A percentile compares a stretch with the other conserved stretches of the same genome.
These are phyloP conservation scores for Anas flavirostris DNA, from an alignment of 2,797 vertebrate species.

Conservation along the genomic window DNA sequence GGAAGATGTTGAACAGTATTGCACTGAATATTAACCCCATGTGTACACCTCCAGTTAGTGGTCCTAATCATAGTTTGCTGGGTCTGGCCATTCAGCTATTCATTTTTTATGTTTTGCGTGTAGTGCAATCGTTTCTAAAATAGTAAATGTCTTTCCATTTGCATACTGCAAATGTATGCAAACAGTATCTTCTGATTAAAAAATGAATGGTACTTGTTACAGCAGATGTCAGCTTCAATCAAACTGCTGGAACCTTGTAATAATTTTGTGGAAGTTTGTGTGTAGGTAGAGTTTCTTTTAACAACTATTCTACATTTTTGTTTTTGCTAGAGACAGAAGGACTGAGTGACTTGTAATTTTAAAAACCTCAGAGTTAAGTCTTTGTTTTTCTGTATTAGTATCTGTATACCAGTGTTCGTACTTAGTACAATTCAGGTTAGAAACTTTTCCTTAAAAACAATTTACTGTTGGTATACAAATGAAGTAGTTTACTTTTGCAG, in stretches of 20 bases:
- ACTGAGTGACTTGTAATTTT: not conserved
- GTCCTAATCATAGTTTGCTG: not conserved
- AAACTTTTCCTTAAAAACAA: not conserved
- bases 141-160: not conserved
- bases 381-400: not conserved
- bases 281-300: not conserved
- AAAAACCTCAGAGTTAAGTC: not conserved
- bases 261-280: not conserved
- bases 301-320: not conserved
- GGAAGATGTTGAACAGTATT: not conserved
- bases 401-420: not conserved
- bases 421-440: not conserved
- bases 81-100: not conserved
- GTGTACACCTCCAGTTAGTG: not conserved
- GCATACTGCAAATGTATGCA: not conserved
- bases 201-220: not conserved
- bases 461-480: not conserved
- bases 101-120: not conserved
- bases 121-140: not conserved
- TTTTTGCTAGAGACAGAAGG: not conserved
- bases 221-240: not conserved
- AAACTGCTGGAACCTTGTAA: not conserved
- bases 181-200: not conserved
- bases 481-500: not conserved
- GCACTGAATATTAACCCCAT: not conserved